Percentiles rank a stretch among this genome's conserved stretches.
Conservation (phyloP, 2,113 vertebrate species). For the Recurvirostra avosetta region DNA sequence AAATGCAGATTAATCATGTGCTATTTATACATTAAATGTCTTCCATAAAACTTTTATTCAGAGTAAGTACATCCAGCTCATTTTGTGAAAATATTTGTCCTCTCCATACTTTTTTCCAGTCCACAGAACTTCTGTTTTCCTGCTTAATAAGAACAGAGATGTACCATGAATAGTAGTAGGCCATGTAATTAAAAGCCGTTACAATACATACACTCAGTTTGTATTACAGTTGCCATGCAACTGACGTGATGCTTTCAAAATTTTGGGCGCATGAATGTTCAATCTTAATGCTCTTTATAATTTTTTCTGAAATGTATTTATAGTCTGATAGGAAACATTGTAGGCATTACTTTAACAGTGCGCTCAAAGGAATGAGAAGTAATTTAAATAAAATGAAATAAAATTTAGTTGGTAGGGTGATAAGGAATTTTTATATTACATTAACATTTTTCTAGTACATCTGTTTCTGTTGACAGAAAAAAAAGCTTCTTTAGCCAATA, state of each 20-base stretch:
- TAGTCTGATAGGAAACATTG: neutral
- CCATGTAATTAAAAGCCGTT: neutral
- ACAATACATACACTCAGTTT: neutral
- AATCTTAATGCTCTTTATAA: neutral
- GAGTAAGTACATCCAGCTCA: neutral
- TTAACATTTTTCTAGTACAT: neutral
- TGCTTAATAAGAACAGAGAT: neutral
- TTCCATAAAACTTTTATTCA: neutral
- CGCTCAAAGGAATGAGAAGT: neutral
- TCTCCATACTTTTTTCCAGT: neutral
- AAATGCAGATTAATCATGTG: neutral
- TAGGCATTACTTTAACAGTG: neutral
- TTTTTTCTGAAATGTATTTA: neutral
- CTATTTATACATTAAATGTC: neutral
- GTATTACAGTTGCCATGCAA: neutral
- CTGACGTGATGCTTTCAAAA: neutral
- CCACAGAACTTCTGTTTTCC: neutral
- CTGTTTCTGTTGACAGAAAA: neutral
- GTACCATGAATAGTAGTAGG: neutral
- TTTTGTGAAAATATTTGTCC: neutral
- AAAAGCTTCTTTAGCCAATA: neutral
- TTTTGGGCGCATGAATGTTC: neutral
- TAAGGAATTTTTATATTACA: neutral
- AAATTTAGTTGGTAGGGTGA: neutral
- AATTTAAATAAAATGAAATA: neutral